Conservation (phyloP, 1,140 invertebrate species). For the Colletes latitarsis region DNA sequence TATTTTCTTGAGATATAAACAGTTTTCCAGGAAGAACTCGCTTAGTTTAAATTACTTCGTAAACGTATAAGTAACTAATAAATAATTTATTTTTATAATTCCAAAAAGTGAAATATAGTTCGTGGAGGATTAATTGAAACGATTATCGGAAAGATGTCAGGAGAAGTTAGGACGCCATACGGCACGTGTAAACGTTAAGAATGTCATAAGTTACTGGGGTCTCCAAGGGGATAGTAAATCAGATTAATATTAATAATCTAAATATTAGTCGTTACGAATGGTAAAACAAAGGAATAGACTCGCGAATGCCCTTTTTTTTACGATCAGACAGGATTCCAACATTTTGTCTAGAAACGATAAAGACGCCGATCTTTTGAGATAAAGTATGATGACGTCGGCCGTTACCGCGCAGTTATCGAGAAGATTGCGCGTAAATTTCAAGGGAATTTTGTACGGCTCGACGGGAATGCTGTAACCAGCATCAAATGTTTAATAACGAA, state of each 20-base stretch:
- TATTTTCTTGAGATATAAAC: no score
- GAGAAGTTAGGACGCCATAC: not conserved
- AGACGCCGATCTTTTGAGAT: not conserved
- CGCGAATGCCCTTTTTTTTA: not conserved
- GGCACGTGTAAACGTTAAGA: not conserved
- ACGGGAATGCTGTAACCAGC: not conserved
- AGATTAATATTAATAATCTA: not conserved
- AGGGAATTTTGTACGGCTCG: conserved; percentile 7
- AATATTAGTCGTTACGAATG: not conserved
- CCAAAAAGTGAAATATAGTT: not conserved
- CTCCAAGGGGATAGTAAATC: not conserved
- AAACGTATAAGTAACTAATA: no score
- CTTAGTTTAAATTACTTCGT: no score
- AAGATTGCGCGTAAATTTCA: conserved; percentile 13
- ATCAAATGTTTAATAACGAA: conserved; percentile 15
- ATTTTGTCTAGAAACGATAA: conserved; percentile 14
- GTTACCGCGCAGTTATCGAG: conserved; percentile 12
- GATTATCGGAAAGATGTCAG: not conserved
- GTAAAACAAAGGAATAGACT: not conserved
- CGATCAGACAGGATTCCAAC: not conserved
- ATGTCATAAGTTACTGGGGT: not conserved
- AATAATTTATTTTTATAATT: no score
- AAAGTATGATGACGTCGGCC: not conserved
- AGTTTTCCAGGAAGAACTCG: no score
- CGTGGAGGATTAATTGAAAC: not conserved